Percentiles rank a stretch among this genome's conserved stretches.
phyloP scores from a whole-genome alignment of 2,113 vertebrate genomes.

The Albula glossodonta region DNA sequence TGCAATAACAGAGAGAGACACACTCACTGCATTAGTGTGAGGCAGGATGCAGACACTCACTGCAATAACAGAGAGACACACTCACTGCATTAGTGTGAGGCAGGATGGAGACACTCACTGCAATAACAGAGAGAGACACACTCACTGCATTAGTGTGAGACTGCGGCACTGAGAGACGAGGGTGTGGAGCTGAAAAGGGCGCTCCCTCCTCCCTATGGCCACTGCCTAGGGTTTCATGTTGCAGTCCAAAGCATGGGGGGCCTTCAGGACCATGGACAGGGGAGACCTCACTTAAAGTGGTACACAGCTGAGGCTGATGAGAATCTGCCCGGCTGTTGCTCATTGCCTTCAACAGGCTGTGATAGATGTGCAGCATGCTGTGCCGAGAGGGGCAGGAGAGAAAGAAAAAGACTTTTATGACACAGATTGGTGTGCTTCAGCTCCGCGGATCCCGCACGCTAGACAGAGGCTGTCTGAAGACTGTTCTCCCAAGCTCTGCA shows the following conservation, averaged over 20 bases:
- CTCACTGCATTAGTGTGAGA: background rate
- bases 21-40: too few relatives aligned
- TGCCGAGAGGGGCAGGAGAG: background rate
- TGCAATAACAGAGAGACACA: too few relatives aligned
- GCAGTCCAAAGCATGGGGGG: background rate
- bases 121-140: too few relatives aligned
- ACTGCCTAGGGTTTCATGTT: background rate
- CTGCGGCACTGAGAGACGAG: background rate
- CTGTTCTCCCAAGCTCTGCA: background rate
- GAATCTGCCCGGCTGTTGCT: too few relatives aligned
- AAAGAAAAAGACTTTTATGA: background rate
- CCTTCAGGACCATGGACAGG: background rate
- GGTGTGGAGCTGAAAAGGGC: background rate
- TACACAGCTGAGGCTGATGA: background rate
- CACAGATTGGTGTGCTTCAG: background rate
- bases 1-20: too few relatives aligned
- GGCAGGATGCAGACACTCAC: constrained; percentile 45
- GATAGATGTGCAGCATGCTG: background rate
- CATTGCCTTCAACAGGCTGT: background rate
- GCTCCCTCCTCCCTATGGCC: too few relatives aligned
- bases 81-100: constrained; percentile 13
- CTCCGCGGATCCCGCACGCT: background rate
- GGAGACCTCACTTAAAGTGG: too few relatives aligned
- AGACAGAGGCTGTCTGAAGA: background rate
- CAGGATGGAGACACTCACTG: too few relatives aligned